Percentiles rank a stretch among this genome's conserved stretches.
phyloP scores from a whole-genome alignment of 2,888 invertebrate species.

The Aricia artaxerxes region DNA sequence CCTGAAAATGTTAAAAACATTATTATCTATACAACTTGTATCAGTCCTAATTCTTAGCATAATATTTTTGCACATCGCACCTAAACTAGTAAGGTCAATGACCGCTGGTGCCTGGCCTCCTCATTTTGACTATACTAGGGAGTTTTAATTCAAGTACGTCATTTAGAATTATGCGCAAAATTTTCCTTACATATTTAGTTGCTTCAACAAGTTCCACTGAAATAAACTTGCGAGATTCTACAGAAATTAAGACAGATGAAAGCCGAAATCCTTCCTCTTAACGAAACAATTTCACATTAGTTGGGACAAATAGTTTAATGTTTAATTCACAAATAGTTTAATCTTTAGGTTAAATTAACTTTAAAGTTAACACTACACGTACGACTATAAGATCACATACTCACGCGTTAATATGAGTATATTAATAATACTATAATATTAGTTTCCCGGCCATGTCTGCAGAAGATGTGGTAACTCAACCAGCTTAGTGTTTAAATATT shows the following conservation, averaged over 20 bases:
- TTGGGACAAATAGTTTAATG: conserved; percentile 23
- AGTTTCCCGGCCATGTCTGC: too few species aligned
- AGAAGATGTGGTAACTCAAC: too few species aligned
- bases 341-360: not conserved
- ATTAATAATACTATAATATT: too few species aligned
- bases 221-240: not conserved
- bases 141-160: not conserved
- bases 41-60: not conserved
- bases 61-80: not conserved
- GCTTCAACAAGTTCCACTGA: not conserved
- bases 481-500: too few species aligned
- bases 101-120: too few species aligned
- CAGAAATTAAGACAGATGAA: not conserved
- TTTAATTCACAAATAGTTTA: not conserved
- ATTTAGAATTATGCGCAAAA: not conserved
- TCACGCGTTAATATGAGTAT: too few species aligned
- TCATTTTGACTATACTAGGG: too few species aligned
- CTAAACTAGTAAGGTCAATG: too few species aligned
- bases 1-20: too few species aligned
- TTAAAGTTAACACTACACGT: too few species aligned
- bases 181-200: not conserved
- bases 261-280: not conserved
- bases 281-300: not conserved
- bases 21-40: not conserved
- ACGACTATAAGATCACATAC: too few species aligned